Evolutionary conservation across 2,888 invertebrate species (phyloP), one percentile per base, ranked within the genome.

Genomic region (Microdon myrmicae): DNA sequence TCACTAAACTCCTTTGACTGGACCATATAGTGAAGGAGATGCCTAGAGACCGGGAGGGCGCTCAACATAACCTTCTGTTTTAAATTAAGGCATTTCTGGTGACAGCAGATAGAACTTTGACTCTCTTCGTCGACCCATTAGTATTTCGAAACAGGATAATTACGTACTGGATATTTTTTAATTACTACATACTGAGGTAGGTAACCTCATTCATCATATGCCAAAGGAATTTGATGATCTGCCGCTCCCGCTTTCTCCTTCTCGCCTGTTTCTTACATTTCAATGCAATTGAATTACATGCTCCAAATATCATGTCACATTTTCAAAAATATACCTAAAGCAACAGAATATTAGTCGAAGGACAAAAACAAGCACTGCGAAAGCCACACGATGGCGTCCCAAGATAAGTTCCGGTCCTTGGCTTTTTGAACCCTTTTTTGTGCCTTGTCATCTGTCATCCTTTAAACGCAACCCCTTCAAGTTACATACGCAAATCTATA

Each of bases 271-370:
- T 38, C 31, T 28, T 16, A 26, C 12, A 19, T 28, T 37, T 45
- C 41, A 58, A 51, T 64, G 58, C 64, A 64, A 64, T 64, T 64
- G 58, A 64, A 64, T 64, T 64, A 64, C 58, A 64, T 64, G 64
- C 64, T 64, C 64, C 58, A 64, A 64, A 64, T 64, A 64, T 58
- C 58, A 51, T 58, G 41, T 47, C 43, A 64, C 64, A 53, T 64
- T 58, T 51, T 47, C 64, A 64, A 47, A 64, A 64, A 53, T 64
- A 58, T 34, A 45, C 58, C 38, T 47, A 58, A 64, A 58, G 58
- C 43, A 39, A 39, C 35, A 53, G 53, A 49, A 38, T 37, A 22
- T 10, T 23, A 22, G 13, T 37, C 29, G 35, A 28, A 44, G n/a
- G n/a, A 34, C 25, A 58, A 47, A 51, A 53, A 47, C 58, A 45